Percentiles rank a stretch among this genome's conserved stretches.
Evolutionary conservation across 2,113 vertebrate genomes (phyloP).

Genomic region (Gopherus flavomarginatus): DNA sequence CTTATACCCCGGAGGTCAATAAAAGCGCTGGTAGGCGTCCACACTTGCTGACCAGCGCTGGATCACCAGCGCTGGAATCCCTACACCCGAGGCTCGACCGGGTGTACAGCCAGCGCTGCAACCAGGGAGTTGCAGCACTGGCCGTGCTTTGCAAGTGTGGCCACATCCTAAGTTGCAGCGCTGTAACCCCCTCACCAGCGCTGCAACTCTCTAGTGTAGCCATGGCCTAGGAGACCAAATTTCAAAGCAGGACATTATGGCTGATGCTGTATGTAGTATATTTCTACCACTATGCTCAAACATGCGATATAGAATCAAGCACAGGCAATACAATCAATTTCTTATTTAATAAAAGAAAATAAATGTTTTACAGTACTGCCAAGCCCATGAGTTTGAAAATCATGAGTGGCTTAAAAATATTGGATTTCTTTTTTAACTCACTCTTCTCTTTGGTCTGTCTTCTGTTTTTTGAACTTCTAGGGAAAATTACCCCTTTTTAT

Average conservation of each 20-base stretch:
- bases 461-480: neutral
- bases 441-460: neutral
- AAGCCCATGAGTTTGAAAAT: constrained; percentile 11
- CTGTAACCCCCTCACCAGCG: no score
- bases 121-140: no score
- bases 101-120: no score
- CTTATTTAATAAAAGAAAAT: constrained; percentile 17
- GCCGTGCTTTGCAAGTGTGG: no score
- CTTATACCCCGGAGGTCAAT: no score
- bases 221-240: neutral
- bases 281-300: neutral
- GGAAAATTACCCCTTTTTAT: neutral
- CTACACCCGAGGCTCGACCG: no score
- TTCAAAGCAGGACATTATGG: constrained; percentile 30
- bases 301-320: neutral
- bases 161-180: no score
- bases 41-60: no score
- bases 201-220: no score
- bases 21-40: no score
- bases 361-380: neutral
- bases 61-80: no score
- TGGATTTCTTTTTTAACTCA: neutral
- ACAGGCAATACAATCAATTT: neutral
- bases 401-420: neutral
- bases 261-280: neutral